A percentile compares a stretch with the other conserved stretches of the same genome.
Conservation (phyloP, 1,140 invertebrate species). For the Brachionus paranguensis region DNA sequence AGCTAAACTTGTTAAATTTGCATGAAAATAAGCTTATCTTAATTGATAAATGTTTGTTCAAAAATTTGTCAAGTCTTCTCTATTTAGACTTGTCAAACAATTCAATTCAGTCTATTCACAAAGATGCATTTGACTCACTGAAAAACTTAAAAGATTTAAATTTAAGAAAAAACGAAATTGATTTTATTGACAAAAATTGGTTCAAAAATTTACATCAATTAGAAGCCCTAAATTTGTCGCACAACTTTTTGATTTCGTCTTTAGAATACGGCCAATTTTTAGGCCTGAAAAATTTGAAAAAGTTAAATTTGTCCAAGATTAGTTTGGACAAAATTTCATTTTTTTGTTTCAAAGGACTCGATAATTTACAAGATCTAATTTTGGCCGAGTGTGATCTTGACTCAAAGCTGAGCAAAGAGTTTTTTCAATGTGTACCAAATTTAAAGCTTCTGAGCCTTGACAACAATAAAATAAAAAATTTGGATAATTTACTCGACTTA, state of each 20-base stretch:
- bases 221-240: background rate
- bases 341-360: background rate
- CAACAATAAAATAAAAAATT: background rate
- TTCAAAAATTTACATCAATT: background rate
- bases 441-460: background rate
- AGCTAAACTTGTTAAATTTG: background rate
- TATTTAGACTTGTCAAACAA: slow-evolving; percentile 3
- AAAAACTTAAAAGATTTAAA: background rate
- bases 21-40: background rate
- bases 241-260: background rate
- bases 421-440: background rate
- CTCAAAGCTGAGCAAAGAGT: background rate
- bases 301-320: background rate
- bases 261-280: background rate
- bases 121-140: background rate
- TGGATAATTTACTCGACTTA: background rate
- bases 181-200: background rate
- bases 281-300: background rate
- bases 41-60: background rate
- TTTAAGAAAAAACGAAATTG: background rate
- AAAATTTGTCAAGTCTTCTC: background rate
- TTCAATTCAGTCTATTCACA: background rate
- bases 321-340: background rate
- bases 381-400: background rate
- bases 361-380: background rate